These are phyloP conservation scores for Murina feae DNA, from an alignment of 2,113 vertebrate genomes.

Conservation along the genomic window DNA sequence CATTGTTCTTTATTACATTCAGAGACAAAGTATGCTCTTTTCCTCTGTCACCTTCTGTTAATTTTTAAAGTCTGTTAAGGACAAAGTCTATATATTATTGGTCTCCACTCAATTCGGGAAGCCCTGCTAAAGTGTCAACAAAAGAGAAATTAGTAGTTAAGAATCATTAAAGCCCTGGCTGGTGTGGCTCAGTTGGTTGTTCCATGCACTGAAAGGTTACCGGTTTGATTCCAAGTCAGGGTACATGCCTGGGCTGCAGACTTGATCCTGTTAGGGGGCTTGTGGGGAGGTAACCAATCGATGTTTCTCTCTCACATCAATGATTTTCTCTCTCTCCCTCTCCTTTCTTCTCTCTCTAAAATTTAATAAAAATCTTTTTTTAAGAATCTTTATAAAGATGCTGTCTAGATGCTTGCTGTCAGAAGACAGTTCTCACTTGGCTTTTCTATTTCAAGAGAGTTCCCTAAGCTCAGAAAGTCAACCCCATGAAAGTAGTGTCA, in stretches of 20 bases:
- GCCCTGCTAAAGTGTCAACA: background rate
- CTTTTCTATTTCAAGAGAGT: background rate
- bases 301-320: too few relatives aligned
- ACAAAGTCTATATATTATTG: background rate
- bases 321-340: too few relatives aligned
- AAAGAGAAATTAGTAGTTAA: background rate
- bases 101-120: background rate
- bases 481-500: background rate
- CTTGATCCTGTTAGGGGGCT: too few relatives aligned
- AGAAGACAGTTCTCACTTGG: background rate
- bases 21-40: background rate
- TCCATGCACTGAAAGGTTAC: too few relatives aligned
- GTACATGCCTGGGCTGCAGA: too few relatives aligned
- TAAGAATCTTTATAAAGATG: background rate
- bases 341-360: too few relatives aligned
- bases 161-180: background rate
- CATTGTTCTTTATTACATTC: background rate
- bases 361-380: too few relatives aligned
- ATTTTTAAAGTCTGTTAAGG: background rate
- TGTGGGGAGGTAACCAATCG: too few relatives aligned
- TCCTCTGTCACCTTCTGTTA: background rate
- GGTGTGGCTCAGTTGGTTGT: too few relatives aligned
- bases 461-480: background rate
- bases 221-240: too few relatives aligned
- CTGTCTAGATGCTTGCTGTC: background rate